Conservation (phyloP, 2,797 vertebrate genomes). For the Eupleurogrammus muticus region DNA sequence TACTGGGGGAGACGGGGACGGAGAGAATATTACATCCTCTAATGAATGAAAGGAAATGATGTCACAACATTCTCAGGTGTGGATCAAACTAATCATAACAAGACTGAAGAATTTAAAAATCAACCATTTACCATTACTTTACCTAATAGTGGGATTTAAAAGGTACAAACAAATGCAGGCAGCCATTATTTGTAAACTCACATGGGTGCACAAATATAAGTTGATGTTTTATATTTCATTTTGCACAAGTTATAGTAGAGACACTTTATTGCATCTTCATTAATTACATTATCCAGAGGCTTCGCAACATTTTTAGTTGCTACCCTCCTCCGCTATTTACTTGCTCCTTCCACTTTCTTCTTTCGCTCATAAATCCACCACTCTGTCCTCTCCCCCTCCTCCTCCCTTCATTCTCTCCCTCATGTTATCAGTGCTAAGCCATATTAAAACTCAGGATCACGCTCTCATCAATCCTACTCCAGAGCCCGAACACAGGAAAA, state of each 20-base stretch:
- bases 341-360: slow-evolving; percentile 1
- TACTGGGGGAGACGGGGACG: slow-evolving; percentile 69
- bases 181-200: too few species aligned
- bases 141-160: too few species aligned
- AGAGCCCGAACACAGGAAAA: slow-evolving; percentile 56
- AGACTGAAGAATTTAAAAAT: not conserved
- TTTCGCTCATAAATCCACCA: not conserved
- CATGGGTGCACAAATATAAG: too few species aligned
- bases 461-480: slow-evolving; percentile 57
- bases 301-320: not conserved
- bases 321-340: not conserved
- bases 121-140: too few species aligned
- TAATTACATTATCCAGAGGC: not conserved
- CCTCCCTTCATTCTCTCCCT: too few species aligned
- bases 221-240: not conserved
- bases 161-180: too few species aligned
- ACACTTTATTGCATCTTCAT: not conserved
- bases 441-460: slow-evolving; percentile 60
- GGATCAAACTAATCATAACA: not conserved
- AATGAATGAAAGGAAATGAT: too few species aligned
- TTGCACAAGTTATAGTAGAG: not conserved
- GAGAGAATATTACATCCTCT: not conserved
- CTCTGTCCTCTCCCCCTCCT: slow-evolving; percentile 3
- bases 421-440: slow-evolving; percentile 14
- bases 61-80: not conserved